Conservation (phyloP, 2,113 vertebrate species). For the Actenoides lindsayi region DNA sequence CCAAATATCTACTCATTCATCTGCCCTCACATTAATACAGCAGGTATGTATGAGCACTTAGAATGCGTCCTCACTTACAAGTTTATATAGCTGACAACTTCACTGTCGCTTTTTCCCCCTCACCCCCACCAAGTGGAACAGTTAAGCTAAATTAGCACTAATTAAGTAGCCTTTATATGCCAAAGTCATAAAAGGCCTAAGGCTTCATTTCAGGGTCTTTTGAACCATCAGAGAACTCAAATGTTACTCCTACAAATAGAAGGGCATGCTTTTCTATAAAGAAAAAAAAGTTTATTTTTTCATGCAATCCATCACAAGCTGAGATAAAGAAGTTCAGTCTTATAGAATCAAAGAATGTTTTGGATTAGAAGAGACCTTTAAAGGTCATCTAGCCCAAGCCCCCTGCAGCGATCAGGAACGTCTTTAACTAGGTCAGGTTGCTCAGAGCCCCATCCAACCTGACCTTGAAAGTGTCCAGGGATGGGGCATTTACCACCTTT, state of each 20-base stretch:
- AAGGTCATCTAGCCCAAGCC: neutral
- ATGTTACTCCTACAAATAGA: neutral
- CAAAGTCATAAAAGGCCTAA: neutral
- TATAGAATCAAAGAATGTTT: neutral
- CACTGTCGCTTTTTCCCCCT: neutral
- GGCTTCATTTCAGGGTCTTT: neutral
- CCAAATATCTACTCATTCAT: neutral
- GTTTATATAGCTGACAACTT: neutral
- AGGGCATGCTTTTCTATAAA: neutral
- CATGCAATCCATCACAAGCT: neutral
- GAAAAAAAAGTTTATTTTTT: neutral
- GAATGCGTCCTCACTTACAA: neutral
- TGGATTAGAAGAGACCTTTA: neutral
- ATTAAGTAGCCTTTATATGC: neutral
- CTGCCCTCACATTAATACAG: neutral
- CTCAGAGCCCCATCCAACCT: too few relatives aligned
- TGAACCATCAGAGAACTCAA: neutral
- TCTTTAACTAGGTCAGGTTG: too few relatives aligned
- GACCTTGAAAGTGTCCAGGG: too few relatives aligned
- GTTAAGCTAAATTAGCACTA: neutral
- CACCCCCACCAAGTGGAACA: neutral
- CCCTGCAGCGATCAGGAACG: too few relatives aligned
- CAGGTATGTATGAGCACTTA: neutral
- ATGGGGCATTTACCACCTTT: neutral
- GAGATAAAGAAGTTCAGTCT: neutral